Conservation (phyloP, 2,113 vertebrate species). For the Cryptotis parvus region DNA sequence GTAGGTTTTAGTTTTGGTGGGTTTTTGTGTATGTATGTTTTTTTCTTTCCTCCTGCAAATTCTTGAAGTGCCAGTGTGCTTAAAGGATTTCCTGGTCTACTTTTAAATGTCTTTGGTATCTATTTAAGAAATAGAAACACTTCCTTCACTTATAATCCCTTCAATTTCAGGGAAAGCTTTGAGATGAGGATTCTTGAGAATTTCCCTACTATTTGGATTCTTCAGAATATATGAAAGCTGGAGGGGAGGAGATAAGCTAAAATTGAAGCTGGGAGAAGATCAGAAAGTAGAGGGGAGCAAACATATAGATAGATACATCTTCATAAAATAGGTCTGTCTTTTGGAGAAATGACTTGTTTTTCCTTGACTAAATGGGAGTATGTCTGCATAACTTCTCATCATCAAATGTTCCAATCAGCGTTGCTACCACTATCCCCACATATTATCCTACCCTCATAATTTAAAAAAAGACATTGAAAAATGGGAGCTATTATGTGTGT, state of each 20-base stretch:
- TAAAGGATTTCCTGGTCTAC: conserved; percentile 57
- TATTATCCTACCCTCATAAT: not conserved
- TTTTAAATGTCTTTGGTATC: not conserved
- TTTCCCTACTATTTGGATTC: not conserved
- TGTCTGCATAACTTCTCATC: not conserved
- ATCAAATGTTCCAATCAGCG: not conserved
- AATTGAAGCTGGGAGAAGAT: not conserved
- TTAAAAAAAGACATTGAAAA: not conserved
- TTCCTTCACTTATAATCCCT: conserved; percentile 23
- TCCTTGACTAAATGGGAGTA: not conserved
- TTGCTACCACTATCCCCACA: not conserved
- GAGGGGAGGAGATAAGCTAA: not conserved
- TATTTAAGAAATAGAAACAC: conserved; percentile 18
- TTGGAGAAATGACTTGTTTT: not conserved
- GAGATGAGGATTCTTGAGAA: not conserved
- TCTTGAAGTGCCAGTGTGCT: conserved; percentile 17
- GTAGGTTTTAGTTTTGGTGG: not conserved
- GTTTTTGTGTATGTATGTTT: too few relatives aligned
- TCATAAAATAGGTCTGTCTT: not conserved
- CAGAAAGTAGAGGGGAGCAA: not conserved
- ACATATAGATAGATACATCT: not conserved
- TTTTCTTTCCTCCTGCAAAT: conserved; percentile 9
- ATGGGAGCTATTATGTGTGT: not conserved
- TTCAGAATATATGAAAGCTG: not conserved
- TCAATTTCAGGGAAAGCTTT: not conserved